Base-by-base conservation (phyloP, 2,888 invertebrate genomes). In the Drosophila kanekoi region DNA sequence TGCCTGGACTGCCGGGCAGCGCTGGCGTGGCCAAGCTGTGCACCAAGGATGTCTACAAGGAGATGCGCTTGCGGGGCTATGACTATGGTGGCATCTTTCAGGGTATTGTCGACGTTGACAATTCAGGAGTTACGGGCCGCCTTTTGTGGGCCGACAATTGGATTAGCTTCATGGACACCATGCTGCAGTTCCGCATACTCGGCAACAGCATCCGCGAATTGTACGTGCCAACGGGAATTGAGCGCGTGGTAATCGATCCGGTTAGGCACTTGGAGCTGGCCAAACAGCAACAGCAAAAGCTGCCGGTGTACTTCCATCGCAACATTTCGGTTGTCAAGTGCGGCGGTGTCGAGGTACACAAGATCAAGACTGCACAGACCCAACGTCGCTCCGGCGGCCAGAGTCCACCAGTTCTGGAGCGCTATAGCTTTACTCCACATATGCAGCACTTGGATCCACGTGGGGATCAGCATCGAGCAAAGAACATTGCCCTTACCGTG, bases 81-180 rank as follows among this genome's bases (percentile, higher is more conserved):
- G 96, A 97, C 91, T 98, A 98, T 91, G 93, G 93, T 28, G 97
- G 96, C 20, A 91, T 95, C 6, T 98, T 98, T 93, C 95, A 95
- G 86, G 98, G 98, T 43, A 96, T 99, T 77, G 91, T 93, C 16
- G 92, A 94, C 23, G 94, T 96, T 0, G 96, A 97, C 91, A 94
- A 96, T 85, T 93, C 94, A 78, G 96, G 96, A 45, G 91, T 93
- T 0, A 92, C 90, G 73, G 98, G 98, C 41, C 93, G 95, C 84
- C 93, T 99, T 65, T 93, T 94, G 67, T 99, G 98, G 98, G 94
- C 94, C 53, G 95, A 95, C 75, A 97, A 98, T 93, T 99, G 99
- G 98, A 95, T 99, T 57, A 96, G 98, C 45, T 99, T 96, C 93
- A 95, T 99, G 92, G 99, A 99, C 92, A 98, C 98, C 2, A 97